Evolutionary conservation across 2,113 vertebrate genomes (phyloP).

Genomic region (Eretmochelys imbricata): DNA sequence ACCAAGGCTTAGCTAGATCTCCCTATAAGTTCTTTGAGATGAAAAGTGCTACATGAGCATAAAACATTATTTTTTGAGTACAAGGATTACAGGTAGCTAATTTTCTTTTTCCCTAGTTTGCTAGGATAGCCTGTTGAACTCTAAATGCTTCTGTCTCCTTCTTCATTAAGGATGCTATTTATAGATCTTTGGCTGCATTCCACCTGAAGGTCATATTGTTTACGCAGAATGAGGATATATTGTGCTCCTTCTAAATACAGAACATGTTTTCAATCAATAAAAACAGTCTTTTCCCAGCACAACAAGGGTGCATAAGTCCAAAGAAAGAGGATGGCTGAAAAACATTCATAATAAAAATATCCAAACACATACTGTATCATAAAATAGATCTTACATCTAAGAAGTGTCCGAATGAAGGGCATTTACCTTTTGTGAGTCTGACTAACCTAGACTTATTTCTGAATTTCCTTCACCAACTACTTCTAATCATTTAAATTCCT

Average conservation of each 20-base stretch:
- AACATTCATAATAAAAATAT: neutral
- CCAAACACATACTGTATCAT: neutral
- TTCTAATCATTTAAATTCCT: neutral
- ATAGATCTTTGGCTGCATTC: conserved; percentile 74
- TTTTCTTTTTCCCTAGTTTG: neutral
- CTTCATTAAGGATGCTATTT: conserved; percentile 71
- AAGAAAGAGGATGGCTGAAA: neutral
- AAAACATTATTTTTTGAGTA: neutral
- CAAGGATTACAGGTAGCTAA: conserved; percentile 15
- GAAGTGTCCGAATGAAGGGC: neutral
- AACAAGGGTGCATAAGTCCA: conserved; percentile 32
- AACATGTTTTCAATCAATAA: conserved; percentile 65
- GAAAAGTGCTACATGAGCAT: neutral
- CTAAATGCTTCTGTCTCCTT: conserved; percentile 30
- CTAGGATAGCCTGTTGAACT: conserved; percentile 3
- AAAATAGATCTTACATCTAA: neutral
- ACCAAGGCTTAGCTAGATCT: neutral
- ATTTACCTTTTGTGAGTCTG: neutral
- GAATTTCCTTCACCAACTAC: neutral
- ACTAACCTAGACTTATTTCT: neutral
- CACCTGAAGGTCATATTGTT: conserved; percentile 78
- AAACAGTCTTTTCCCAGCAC: conserved; percentile 48
- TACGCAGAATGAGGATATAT: conserved; percentile 71
- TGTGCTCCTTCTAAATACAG: conserved; percentile 74
- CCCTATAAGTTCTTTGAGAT: neutral